Evolutionary conservation across 2,113 vertebrate species (phyloP).

Genomic region (Ancistrus triradiatus): DNA sequence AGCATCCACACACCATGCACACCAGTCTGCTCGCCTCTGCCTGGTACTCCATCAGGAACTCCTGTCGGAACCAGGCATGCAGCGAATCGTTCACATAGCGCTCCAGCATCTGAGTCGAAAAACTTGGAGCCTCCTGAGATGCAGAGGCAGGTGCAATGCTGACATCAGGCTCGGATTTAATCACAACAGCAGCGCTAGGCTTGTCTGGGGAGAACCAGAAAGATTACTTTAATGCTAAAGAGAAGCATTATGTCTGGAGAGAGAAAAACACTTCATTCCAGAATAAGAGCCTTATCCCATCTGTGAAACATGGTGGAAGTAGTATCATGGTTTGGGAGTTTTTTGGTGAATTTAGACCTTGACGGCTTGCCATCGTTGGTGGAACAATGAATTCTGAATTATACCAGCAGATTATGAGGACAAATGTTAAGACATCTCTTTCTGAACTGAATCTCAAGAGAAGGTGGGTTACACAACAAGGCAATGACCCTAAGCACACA

Average conservation of each 20-base stretch:
- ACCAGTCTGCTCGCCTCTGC: constrained; percentile 74
- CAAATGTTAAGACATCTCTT: too few relatives aligned
- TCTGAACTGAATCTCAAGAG: too few relatives aligned
- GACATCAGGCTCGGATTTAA: constrained; percentile 31
- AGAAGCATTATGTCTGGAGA: background rate
- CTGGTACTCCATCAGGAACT: constrained; percentile 92
- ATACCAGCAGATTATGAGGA: too few relatives aligned
- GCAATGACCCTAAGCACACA: too few relatives aligned
- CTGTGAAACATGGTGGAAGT: background rate
- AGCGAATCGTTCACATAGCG: constrained; percentile 85
- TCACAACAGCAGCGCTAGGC: constrained; percentile 25
- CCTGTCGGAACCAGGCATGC: constrained; percentile 85
- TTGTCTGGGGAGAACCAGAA: constrained; percentile 37
- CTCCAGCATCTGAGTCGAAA: constrained; percentile 61
- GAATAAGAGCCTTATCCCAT: too few relatives aligned
- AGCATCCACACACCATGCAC: constrained; percentile 82
- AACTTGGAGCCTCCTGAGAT: constrained; percentile 41
- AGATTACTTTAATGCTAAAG: constrained; percentile 12
- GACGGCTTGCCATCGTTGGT: too few relatives aligned
- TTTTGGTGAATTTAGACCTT: background rate
- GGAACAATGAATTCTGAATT: too few relatives aligned
- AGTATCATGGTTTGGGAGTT: too few relatives aligned
- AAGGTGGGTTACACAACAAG: too few relatives aligned
- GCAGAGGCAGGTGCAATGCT: constrained; percentile 3
- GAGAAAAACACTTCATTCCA: too few relatives aligned